These are phyloP conservation scores for Cavia porcellus DNA, from an alignment of 2,113 vertebrate genomes.

Conservation along the genomic window DNA sequence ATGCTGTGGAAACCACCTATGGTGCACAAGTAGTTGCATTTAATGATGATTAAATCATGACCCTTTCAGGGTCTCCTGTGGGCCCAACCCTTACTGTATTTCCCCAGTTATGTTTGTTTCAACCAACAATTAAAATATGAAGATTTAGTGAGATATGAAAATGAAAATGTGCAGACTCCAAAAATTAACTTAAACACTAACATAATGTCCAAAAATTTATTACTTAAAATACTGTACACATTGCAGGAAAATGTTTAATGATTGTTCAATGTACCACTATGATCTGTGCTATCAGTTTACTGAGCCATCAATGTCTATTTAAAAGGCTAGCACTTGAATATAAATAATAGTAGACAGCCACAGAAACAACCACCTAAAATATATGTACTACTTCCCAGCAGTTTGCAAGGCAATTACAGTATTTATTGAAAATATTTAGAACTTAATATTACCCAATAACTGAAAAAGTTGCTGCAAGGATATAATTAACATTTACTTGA, in stretches of 20 bases:
- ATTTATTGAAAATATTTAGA: slow-evolving; percentile 81
- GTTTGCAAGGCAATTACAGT: slow-evolving; percentile 79
- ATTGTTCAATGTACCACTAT: slow-evolving; percentile 60
- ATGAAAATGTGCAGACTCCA: neutral
- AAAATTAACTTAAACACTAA: slow-evolving; percentile 67
- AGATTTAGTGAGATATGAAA: slow-evolving; percentile 35
- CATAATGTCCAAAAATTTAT: slow-evolving; percentile 66
- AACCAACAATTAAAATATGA: slow-evolving; percentile 40
- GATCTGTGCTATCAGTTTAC: slow-evolving; percentile 62
- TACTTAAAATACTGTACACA: slow-evolving; percentile 70
- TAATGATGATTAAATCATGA: neutral
- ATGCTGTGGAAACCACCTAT: neutral
- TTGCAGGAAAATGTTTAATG: slow-evolving; percentile 71
- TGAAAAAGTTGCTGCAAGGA: slow-evolving; percentile 78
- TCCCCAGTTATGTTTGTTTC: slow-evolving; percentile 51
- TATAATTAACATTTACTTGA: slow-evolving; percentile 81
- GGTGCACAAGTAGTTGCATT: neutral
- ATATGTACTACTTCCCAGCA: slow-evolving; percentile 70
- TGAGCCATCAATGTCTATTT: slow-evolving; percentile 67
- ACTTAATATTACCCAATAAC: slow-evolving; percentile 79
- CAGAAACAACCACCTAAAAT: slow-evolving; percentile 82
- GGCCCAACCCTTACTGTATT: neutral
- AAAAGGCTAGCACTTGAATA: slow-evolving; percentile 64
- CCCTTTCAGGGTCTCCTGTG: neutral
- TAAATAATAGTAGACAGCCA: slow-evolving; percentile 75